Conservation (phyloP, 2,888 invertebrate genomes). For the Drosophila setosimentum region DNA sequence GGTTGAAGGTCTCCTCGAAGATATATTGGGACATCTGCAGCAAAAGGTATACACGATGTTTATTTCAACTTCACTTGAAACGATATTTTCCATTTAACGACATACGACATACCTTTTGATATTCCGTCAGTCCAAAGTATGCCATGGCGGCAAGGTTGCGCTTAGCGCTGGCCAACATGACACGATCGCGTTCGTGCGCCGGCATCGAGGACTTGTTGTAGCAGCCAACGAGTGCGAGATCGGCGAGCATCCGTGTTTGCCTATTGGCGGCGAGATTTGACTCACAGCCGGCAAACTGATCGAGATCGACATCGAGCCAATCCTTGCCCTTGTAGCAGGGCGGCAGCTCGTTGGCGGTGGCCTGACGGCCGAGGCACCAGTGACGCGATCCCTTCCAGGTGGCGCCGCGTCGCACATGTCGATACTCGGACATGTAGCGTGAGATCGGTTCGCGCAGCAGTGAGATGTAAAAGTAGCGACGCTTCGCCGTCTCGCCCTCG, state of each 20-base stretch:
- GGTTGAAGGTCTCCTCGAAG: conserved; percentile 96
- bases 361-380: conserved; percentile 91
- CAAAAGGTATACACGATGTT: not conserved
- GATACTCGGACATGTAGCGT: conserved; percentile 97
- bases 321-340: conserved; percentile 90
- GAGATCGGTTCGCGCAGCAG: conserved; percentile 97
- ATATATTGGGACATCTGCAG: conserved; percentile 94
- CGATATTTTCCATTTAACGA: no score
- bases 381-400: conserved; percentile 96
- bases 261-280: conserved; percentile 98
- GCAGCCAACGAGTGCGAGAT: conserved; percentile 97
- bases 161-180: conserved; percentile 98
- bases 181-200: conserved; percentile 90
- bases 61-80: not conserved
- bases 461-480: conserved; percentile 98
- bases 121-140: conserved; percentile 98
- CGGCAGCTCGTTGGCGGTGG: conserved; percentile 93
- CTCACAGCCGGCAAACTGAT: conserved; percentile 95
- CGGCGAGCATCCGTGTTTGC: conserved; percentile 99
- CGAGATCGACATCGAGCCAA: conserved; percentile 95
- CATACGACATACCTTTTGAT: conserved; percentile 91
- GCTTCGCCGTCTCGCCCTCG: conserved; percentile 92
- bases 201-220: conserved; percentile 94
- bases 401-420: conserved; percentile 98
- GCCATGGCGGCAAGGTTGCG: conserved; percentile 97